Evolutionary conservation across 2,113 vertebrate genomes (phyloP).

Genomic region (Cisticola juncidis): DNA sequence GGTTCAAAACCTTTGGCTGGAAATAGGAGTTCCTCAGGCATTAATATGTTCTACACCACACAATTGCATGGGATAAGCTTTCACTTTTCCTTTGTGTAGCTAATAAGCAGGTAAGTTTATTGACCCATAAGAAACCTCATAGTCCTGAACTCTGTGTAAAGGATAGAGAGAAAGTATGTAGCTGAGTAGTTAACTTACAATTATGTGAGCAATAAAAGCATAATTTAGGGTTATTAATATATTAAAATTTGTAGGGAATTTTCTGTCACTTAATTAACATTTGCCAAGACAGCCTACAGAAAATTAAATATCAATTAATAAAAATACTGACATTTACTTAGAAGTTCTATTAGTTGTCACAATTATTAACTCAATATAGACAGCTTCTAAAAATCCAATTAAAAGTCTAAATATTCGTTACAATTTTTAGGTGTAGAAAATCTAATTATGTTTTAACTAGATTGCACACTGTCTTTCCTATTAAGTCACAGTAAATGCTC

Average conservation of each 20-base stretch:
- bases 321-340: slow-evolving; percentile 74
- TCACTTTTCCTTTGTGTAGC: not conserved
- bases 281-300: slow-evolving; percentile 66
- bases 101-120: not conserved
- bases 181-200: slow-evolving; percentile 64
- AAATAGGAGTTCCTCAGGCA: not conserved
- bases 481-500: slow-evolving; percentile 27
- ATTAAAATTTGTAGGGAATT: slow-evolving; percentile 67
- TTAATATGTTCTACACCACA: not conserved
- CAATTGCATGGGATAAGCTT: not conserved
- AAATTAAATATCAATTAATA: slow-evolving; percentile 72
- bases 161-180: not conserved
- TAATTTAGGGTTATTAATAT: slow-evolving; percentile 70
- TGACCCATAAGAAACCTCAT: not conserved
- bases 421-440: slow-evolving; percentile 70
- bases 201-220: slow-evolving; percentile 61
- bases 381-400: slow-evolving; percentile 73
- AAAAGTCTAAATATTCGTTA: slow-evolving; percentile 71
- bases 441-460: slow-evolving; percentile 69
- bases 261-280: slow-evolving; percentile 75
- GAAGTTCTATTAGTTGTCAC: slow-evolving; percentile 71
- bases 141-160: not conserved
- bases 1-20: not conserved
- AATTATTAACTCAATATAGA: slow-evolving; percentile 71
- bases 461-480: slow-evolving; percentile 33